These are phyloP conservation scores for Petrolisthes manimaculis DNA, from an alignment of 2,888 invertebrate species.

Conservation along the genomic window DNA sequence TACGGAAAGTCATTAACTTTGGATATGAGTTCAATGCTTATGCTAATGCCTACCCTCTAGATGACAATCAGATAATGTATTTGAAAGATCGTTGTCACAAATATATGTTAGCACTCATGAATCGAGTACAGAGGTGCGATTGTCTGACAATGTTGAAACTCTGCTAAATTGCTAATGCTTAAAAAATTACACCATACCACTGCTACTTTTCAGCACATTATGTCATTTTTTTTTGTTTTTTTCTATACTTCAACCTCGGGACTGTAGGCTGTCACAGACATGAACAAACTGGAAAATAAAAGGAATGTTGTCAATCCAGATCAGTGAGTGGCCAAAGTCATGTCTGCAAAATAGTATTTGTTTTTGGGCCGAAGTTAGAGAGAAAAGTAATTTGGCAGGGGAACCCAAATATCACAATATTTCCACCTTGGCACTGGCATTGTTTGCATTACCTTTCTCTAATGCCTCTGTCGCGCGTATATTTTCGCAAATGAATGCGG, in stretches of 20 bases:
- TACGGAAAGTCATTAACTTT: no score
- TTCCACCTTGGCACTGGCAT: neutral
- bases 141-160: no score
- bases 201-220: constrained; percentile 31
- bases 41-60: no score
- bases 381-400: constrained; percentile 8
- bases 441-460: neutral
- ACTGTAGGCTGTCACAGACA: constrained; percentile 16
- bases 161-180: constrained; percentile 23
- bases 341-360: constrained; percentile 6
- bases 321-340: constrained; percentile 25
- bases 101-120: no score
- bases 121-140: no score
- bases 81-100: no score
- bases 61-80: no score
- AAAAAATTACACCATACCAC: constrained; percentile 23
- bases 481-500: constrained; percentile 24
- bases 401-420: constrained; percentile 5
- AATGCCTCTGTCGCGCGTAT: constrained; percentile 27
- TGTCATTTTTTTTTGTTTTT: no score
- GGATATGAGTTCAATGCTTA: no score
- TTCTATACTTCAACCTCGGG: no score
- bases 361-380: constrained; percentile 19
- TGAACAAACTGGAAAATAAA: neutral
- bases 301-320: constrained; percentile 15